Conservation (phyloP, 2,113 vertebrate species). For the Ginglymostoma cirratum region DNA sequence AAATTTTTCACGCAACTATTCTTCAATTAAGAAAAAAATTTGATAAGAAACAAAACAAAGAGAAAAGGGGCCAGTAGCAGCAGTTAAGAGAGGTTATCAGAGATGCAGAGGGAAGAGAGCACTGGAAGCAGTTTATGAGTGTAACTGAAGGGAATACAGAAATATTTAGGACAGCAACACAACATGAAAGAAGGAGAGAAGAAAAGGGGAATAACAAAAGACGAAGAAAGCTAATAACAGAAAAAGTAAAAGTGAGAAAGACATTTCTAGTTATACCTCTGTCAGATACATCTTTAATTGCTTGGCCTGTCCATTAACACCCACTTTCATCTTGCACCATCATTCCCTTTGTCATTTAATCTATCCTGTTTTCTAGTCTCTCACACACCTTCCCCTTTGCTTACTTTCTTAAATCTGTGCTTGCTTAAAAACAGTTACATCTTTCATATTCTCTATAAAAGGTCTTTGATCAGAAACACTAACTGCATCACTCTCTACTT, state of each 20-base stretch:
- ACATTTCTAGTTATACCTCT: too few relatives aligned
- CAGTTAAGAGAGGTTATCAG: not conserved
- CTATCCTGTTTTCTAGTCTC: not conserved
- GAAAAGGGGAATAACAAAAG: not conserved
- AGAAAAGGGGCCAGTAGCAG: not conserved
- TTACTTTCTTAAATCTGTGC: not conserved
- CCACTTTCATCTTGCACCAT: not conserved
- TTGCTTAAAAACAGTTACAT: not conserved
- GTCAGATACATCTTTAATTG: too few relatives aligned
- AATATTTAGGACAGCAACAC: not conserved
- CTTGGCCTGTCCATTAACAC: not conserved
- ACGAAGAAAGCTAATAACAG: not conserved
- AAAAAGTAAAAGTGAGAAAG: not conserved
- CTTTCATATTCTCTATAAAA: not conserved
- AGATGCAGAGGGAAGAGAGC: not conserved
- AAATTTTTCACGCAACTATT: not conserved
- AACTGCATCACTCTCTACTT: not conserved
- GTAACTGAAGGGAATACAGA: not conserved
- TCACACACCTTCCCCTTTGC: not conserved
- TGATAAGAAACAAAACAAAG: not conserved
- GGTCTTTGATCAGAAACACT: not conserved
- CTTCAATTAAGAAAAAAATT: not conserved
- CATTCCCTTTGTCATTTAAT: not conserved
- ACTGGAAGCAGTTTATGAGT: not conserved
- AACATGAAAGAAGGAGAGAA: not conserved